These are phyloP conservation scores for Hephaestus fuliginosus DNA, from an alignment of 2,797 vertebrate genomes.

Conservation along the genomic window DNA sequence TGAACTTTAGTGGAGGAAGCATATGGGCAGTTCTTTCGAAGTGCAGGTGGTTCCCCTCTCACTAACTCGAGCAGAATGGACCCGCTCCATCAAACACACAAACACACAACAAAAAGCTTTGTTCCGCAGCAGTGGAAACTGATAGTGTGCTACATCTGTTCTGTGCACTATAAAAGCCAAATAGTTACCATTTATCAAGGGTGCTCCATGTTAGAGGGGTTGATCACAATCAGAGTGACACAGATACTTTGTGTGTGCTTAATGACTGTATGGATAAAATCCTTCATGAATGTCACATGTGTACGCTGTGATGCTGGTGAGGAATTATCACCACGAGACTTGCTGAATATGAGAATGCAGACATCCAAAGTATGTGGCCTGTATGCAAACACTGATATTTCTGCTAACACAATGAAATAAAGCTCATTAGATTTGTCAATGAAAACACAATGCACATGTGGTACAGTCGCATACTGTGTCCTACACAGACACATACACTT, in stretches of 20 bases:
- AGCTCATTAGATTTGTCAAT: not conserved
- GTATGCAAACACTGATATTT: not conserved
- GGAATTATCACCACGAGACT: not conserved
- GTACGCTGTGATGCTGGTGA: not conserved
- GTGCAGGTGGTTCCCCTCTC: conserved; percentile 69
- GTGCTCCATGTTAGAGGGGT: not conserved
- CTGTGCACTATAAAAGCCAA: conserved; percentile 16
- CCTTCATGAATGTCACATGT: not conserved
- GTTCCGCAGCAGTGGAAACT: conserved; percentile 45
- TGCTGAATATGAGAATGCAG: not conserved
- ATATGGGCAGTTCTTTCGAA: conserved; percentile 34
- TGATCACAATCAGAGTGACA: conserved; percentile 33
- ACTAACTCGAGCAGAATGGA: conserved; percentile 49
- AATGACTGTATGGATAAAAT: not conserved
- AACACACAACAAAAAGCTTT: conserved; percentile 67
- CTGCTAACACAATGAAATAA: not conserved
- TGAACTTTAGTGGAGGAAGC: conserved; percentile 47
- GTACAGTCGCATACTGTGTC: not conserved
- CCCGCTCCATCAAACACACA: conserved; percentile 50
- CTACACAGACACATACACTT: not conserved
- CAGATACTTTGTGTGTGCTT: conserved; percentile 13
- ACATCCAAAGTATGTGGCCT: not conserved
- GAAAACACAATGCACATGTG: not conserved
- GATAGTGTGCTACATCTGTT: conserved; percentile 47
- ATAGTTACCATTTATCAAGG: conserved; percentile 25